Evolutionary conservation across 2,888 invertebrate genomes (phyloP).

Genomic region (Bembecia ichneumoniformis): DNA sequence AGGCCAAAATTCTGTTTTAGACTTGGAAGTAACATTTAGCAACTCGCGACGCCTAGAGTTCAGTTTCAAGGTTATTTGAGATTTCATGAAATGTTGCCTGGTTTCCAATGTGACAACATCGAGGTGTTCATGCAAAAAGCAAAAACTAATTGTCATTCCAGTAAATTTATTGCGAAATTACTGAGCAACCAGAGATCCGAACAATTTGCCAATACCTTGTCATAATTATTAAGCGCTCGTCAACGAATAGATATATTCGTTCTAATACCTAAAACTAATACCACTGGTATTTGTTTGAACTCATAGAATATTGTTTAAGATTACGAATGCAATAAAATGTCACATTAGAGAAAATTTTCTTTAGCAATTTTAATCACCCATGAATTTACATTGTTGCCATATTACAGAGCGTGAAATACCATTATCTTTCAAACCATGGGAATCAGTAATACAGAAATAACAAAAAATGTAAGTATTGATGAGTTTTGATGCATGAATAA

Average conservation of each 20-base stretch:
- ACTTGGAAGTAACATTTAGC: neutral
- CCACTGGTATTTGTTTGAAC: too few relatives aligned
- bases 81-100: conserved; percentile 1
- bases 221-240: neutral
- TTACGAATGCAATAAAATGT: neutral
- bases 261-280: too few relatives aligned
- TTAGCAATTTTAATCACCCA: too few relatives aligned
- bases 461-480: too few relatives aligned
- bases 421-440: too few relatives aligned
- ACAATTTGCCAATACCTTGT: neutral
- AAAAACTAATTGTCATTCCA: neutral
- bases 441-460: too few relatives aligned
- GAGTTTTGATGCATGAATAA: too few relatives aligned
- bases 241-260: too few relatives aligned
- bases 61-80: conserved; percentile 5
- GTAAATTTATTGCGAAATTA: neutral
- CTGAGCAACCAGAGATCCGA: neutral
- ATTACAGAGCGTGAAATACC: too few relatives aligned
- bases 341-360: neutral
- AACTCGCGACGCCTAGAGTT: conserved; percentile 6
- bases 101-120: neutral
- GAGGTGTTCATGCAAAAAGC: neutral
- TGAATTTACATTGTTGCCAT: too few relatives aligned
- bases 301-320: neutral
- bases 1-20: too few relatives aligned